phyloP scores from a whole-genome alignment of 2,797 vertebrate species.

The Tragopan temminckii region DNA sequence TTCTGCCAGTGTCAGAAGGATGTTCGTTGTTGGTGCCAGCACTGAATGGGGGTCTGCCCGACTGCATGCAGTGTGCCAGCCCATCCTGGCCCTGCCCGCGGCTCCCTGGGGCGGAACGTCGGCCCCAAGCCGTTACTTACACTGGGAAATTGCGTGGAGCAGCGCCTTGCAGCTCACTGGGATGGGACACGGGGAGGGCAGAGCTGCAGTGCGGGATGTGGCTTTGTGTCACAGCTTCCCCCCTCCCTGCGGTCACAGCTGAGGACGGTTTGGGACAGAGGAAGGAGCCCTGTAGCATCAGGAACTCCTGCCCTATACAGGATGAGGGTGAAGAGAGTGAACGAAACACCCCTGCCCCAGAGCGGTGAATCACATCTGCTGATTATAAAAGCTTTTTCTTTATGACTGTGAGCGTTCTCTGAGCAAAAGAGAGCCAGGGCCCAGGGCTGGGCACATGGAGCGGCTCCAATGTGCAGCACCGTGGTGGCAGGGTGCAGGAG shows the following conservation, averaged over 20 bases:
- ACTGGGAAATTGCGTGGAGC: background rate
- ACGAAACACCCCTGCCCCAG: background rate
- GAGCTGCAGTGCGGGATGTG: too few species aligned
- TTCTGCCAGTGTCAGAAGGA: background rate
- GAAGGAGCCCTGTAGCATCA: background rate
- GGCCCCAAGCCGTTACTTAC: rapidly evolving
- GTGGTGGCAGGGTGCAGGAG: too few species aligned
- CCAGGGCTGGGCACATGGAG: background rate
- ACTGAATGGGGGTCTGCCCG: background rate
- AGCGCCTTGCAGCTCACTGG: background rate
- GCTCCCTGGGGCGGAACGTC: rapidly evolving
- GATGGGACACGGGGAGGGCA: too few species aligned
- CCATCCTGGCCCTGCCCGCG: background rate
- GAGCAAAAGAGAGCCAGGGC: background rate
- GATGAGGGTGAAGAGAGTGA: background rate
- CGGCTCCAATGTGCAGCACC: background rate
- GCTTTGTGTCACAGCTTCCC: too few species aligned
- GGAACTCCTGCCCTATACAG: background rate
- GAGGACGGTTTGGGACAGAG: too few species aligned
- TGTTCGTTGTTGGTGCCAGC: background rate
- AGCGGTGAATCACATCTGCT: background rate
- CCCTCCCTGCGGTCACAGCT: too few species aligned
- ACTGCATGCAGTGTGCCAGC: background rate
- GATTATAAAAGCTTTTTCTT: background rate
- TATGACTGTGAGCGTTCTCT: background rate